Conservation (phyloP, 2,888 invertebrate genomes). For the Lordiphosa fenestrarum region DNA sequence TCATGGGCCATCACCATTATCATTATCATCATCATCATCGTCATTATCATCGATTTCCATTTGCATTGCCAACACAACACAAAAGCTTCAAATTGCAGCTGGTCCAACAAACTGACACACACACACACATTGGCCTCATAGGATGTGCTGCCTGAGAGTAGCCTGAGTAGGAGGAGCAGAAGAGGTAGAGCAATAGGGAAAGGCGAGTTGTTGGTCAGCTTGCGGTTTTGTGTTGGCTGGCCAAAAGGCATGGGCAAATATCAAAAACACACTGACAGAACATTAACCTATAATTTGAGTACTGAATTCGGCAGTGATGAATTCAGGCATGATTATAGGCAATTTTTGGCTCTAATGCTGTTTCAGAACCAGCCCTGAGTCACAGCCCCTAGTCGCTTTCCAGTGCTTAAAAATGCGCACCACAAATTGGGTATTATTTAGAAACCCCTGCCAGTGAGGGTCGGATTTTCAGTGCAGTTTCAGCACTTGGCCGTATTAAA, state of each 20-base stretch:
- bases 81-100: constrained; percentile 66
- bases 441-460: no score
- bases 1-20: constrained; percentile 38
- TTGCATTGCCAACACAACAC: constrained; percentile 43
- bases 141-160: constrained; percentile 9
- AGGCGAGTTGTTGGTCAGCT: constrained; percentile 22
- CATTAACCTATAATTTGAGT: neutral
- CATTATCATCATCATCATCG: constrained; percentile 49
- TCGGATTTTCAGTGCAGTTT: no score
- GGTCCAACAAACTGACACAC: constrained; percentile 44
- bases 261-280: neutral
- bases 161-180: neutral
- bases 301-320: no score
- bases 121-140: constrained; percentile 14
- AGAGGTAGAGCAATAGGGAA: neutral
- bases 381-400: no score
- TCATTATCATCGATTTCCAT: constrained; percentile 32
- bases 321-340: no score
- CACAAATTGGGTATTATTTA: no score
- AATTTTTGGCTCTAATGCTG: no score
- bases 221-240: constrained; percentile 26
- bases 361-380: no score
- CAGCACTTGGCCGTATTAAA: no score
- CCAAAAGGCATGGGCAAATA: constrained; percentile 12
- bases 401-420: no score